Percentiles rank a stretch among this genome's conserved stretches.
Conservation (phyloP, 2,888 invertebrate genomes). For the Leptothorax acervorum region DNA sequence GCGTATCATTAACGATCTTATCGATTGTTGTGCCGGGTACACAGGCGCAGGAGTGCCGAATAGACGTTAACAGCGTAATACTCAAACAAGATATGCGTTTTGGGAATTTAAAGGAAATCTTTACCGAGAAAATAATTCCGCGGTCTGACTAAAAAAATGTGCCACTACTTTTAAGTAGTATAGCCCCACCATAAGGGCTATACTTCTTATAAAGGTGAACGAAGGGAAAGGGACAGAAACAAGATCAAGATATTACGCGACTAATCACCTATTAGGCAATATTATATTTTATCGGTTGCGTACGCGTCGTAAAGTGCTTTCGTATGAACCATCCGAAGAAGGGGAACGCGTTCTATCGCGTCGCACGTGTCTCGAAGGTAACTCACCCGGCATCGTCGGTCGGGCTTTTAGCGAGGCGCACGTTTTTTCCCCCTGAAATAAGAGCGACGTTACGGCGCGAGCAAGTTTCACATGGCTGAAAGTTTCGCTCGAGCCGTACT, state of each 20-base stretch:
- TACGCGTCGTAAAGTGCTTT: background rate
- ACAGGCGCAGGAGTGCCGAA: constrained; percentile 10
- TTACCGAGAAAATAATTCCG: background rate
- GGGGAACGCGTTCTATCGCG: background rate
- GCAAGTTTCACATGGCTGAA: background rate
- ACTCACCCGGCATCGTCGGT: constrained; percentile 26
- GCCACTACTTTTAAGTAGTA: background rate
- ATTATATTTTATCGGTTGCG: background rate
- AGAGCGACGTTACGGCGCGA: constrained; percentile 5
- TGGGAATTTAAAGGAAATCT: too few species aligned
- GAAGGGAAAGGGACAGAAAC: background rate
- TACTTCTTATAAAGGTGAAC: background rate
- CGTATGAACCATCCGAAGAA: background rate
- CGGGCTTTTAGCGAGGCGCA: constrained; percentile 25
- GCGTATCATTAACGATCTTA: constrained; percentile 58
- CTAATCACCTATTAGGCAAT: background rate
- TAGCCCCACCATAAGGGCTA: background rate
- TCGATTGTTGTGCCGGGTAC: constrained; percentile 49
- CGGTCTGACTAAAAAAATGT: background rate
- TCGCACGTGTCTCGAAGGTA: constrained; percentile 21
- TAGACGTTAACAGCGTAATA: background rate
- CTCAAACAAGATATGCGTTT: background rate
- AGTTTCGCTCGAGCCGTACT: constrained; percentile 10
- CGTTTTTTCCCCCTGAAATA: constrained; percentile 17
- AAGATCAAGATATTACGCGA: background rate